These are phyloP conservation scores for Microtus ochrogaster DNA, from an alignment of 2,113 vertebrate species.

Conservation along the genomic window DNA sequence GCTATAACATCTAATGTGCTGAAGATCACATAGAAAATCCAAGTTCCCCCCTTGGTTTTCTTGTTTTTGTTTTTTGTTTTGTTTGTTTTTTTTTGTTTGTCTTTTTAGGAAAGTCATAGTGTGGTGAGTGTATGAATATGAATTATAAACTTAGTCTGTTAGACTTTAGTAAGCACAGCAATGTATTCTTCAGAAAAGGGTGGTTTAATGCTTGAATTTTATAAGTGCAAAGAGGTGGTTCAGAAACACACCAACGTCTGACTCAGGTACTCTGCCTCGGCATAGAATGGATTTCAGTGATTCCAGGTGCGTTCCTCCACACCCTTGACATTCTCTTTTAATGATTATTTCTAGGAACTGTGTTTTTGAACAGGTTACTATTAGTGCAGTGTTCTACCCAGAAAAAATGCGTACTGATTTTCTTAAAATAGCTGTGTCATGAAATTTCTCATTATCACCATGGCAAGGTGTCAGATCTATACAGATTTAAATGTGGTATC, in stretches of 20 bases:
- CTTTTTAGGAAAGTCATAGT: slow-evolving; percentile 55
- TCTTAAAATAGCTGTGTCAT: slow-evolving; percentile 46
- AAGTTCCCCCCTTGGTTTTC: background rate
- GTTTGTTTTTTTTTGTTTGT: background rate
- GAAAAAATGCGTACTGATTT: background rate
- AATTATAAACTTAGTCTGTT: slow-evolving; percentile 50
- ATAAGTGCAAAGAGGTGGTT: background rate
- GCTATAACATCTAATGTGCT: slow-evolving; percentile 5
- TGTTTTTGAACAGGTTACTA: slow-evolving; percentile 61
- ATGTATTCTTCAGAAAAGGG: slow-evolving; percentile 46
- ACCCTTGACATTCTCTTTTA: slow-evolving; percentile 34
- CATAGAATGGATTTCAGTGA: slow-evolving; percentile 23
- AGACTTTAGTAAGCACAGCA: slow-evolving; percentile 44
- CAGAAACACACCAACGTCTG: background rate
- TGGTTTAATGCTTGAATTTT: slow-evolving; percentile 42
- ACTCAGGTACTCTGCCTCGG: slow-evolving; percentile 10
- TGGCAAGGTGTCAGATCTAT: slow-evolving; percentile 41
- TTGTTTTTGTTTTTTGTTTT: no score
- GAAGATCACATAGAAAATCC: slow-evolving; percentile 35
- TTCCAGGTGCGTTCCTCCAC: slow-evolving; percentile 29
- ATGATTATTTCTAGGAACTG: slow-evolving; percentile 37
- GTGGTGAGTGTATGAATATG: slow-evolving; percentile 62
- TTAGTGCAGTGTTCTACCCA: slow-evolving; percentile 23
- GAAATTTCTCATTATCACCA: slow-evolving; percentile 68
- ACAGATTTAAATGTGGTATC: slow-evolving; percentile 59